Conservation (phyloP, 2,888 invertebrate genomes). For the Melanargia galathea region DNA sequence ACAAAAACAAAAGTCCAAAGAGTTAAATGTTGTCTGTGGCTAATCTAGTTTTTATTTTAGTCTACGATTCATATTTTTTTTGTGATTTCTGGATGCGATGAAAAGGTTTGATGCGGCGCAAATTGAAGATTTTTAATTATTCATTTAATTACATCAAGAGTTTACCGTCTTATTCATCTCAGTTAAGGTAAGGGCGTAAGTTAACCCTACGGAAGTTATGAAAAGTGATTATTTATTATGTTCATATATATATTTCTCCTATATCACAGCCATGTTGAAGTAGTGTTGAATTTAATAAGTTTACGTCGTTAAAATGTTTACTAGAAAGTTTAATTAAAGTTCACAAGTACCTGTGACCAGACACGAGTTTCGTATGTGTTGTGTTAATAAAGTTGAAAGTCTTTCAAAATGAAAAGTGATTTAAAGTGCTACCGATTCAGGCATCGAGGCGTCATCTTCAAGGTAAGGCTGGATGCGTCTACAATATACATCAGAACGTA, state of each 20-base stretch:
- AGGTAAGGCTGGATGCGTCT: constrained; percentile 83
- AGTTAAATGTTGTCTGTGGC: too few species aligned
- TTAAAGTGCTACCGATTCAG: constrained; percentile 80
- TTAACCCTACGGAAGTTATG: constrained; percentile 76
- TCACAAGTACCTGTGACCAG: constrained; percentile 80
- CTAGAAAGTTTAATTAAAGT: constrained; percentile 62
- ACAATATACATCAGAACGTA: constrained; percentile 78
- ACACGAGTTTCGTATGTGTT: constrained; percentile 80
- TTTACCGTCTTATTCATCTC: constrained; percentile 74
- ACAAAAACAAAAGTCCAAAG: too few species aligned
- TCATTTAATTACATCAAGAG: constrained; percentile 72
- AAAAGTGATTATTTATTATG: constrained; percentile 81
- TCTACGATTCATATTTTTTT: constrained; percentile 48
- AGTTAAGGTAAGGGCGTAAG: constrained; percentile 82
- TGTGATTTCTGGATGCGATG: constrained; percentile 57
- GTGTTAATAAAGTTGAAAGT: constrained; percentile 78
- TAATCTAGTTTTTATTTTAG: constrained; percentile 19
- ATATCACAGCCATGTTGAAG: constrained; percentile 82
- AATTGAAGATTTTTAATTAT: constrained; percentile 63
- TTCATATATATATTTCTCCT: constrained; percentile 73
- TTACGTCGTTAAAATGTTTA: constrained; percentile 75
- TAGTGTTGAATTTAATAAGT: constrained; percentile 81
- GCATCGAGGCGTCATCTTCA: constrained; percentile 77
- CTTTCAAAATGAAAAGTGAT: constrained; percentile 80
- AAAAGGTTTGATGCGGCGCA: constrained; percentile 71